Evolutionary conservation across 2,888 invertebrate species (phyloP), one percentile per base, ranked within the genome.

Genomic region (Drosophila leonis): DNA sequence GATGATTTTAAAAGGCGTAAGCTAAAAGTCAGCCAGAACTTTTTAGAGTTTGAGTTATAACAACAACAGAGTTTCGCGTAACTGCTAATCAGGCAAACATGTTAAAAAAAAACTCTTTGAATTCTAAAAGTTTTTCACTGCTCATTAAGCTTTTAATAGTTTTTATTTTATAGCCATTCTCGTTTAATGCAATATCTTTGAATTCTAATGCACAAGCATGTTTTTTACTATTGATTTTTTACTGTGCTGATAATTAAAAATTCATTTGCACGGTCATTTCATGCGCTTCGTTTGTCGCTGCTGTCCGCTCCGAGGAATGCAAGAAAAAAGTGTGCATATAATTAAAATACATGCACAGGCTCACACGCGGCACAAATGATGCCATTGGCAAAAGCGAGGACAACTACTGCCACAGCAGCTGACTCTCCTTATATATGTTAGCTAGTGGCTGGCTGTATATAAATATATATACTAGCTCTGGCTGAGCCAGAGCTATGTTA

Each of bases 231-330:
- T 86, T 82, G 87, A 86, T 83, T 84, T 85, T 77, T 51, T 54
- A 31, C 65, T 67, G 52, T 62, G 73, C 60, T 79, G 80, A 80
- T 88, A 89, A 89, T 89, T 88, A 86, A 89, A 89, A 88, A 85
- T 85, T 81, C 72, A 86, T 89, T 89, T 87, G 80, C 78, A 65
- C 60, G 76, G 76, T 68, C 64, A 68, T 75, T 78, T 64, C 39
- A 67, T 67, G 79, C 66, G 67, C 79, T 67, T 62, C 63, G 66
- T 60, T 72, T 64, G 56, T 57, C 46, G 65, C 57, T 52, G 66
- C 39, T 10, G 20, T n/a, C 31, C 70, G 42, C 46, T 46, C 27
- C 51, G 74, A 66, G 83, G 83, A 65, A 85, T 83, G 83, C 71
- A 80, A 56, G 73, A 84, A 78, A 66, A 74, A 88, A 83, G 13